A percentile compares a stretch with the other conserved stretches of the same genome.
These are phyloP conservation scores for Anabas testudineus DNA, from an alignment of 2,797 vertebrate genomes.

Conservation along the genomic window DNA sequence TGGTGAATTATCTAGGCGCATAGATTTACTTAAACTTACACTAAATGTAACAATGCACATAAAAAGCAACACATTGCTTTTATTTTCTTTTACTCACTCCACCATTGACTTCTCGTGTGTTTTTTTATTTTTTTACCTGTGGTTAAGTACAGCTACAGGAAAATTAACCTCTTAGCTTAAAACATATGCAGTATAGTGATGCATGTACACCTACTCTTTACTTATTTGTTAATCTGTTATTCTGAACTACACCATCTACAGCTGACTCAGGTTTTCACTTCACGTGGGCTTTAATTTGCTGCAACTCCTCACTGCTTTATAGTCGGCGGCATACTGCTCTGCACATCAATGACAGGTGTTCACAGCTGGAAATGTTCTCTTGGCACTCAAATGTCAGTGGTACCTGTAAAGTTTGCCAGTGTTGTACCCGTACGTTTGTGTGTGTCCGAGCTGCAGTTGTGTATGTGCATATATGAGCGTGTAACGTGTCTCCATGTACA, in stretches of 20 bases:
- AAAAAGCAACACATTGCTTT: too few relatives aligned
- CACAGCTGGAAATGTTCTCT: constrained; percentile 23
- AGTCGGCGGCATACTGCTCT: constrained; percentile 16
- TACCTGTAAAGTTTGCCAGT: background rate
- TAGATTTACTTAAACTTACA: too few relatives aligned
- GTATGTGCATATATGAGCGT: background rate
- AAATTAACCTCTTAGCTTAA: background rate
- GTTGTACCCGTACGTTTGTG: background rate
- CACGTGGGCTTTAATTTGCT: constrained; percentile 21
- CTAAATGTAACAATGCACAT: too few relatives aligned
- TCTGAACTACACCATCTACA: too few relatives aligned
- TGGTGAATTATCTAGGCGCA: too few relatives aligned
- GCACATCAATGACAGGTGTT: constrained; percentile 18
- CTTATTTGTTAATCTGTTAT: background rate
- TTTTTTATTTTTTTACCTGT: too few relatives aligned
- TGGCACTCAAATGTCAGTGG: background rate
- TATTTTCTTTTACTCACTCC: too few relatives aligned
- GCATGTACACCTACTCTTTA: background rate
- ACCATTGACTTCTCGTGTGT: too few relatives aligned
- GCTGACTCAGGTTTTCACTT: constrained; percentile 1
- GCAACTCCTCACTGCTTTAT: constrained; percentile 10
- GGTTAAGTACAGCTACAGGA: too few relatives aligned
- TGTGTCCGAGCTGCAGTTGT: background rate
- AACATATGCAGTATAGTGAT: background rate
- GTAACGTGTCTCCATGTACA: too few relatives aligned